phyloP scores from a whole-genome alignment of 1,140 invertebrate genomes.

The Euglossa dilemma region DNA sequence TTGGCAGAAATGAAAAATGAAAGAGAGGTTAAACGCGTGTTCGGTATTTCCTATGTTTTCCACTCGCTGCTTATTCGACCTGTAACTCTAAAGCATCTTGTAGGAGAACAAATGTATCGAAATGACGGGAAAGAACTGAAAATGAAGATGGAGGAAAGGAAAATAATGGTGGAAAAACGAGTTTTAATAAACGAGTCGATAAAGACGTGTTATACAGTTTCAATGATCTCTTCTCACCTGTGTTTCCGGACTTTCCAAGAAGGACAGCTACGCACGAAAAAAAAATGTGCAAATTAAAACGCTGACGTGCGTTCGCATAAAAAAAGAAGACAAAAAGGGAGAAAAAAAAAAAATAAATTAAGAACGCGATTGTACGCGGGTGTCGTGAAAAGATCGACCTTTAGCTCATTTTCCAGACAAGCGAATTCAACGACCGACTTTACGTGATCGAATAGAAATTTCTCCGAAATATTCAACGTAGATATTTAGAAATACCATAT shows the following conservation, averaged over 20 bases:
- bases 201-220: constrained; percentile 11
- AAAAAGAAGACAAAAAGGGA: background rate
- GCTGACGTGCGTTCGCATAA: constrained; percentile 39
- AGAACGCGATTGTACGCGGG: too few relatives aligned
- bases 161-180: background rate
- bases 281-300: constrained; percentile 68
- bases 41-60: background rate
- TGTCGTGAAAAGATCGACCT: background rate
- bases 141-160: background rate
- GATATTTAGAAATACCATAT: too few relatives aligned
- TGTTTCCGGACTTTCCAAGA: constrained; percentile 81
- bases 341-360: background rate
- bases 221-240: constrained; percentile 77
- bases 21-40: too few relatives aligned
- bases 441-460: too few relatives aligned
- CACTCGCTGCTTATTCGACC: background rate
- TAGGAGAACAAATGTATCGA: background rate
- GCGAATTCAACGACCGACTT: too few relatives aligned
- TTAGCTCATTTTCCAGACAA: too few relatives aligned
- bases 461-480: too few relatives aligned
- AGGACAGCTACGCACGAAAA: constrained; percentile 80
- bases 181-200: constrained; percentile 1
- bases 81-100: background rate
- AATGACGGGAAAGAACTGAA: background rate
- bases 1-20: too few relatives aligned